Conservation (phyloP, 2,888 invertebrate species). For the Hedychridium roseum region DNA sequence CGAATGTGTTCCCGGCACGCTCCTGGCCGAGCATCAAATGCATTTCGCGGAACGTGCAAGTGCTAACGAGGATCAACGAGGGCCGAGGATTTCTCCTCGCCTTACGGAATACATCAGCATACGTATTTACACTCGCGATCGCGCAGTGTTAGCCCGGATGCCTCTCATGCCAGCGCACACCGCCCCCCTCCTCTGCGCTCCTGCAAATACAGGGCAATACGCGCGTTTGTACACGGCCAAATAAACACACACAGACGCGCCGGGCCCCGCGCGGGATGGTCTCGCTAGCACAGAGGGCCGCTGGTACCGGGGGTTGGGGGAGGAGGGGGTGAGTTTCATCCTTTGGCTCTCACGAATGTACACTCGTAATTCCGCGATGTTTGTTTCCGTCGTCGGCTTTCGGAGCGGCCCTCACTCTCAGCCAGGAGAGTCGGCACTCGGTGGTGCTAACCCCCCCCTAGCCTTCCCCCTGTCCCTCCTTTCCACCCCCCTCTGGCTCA, state of each 20-base stretch:
- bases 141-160: conserved; percentile 39
- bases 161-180: conserved; percentile 11
- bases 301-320: no score
- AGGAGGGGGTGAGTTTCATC: no score
- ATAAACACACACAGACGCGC: no score
- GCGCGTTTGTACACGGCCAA: no score
- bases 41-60: conserved; percentile 30
- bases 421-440: conserved; percentile 17
- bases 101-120: conserved; percentile 40
- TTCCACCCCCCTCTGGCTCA: background rate
- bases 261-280: no score
- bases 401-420: conserved; percentile 34
- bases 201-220: no score
- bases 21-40: no score
- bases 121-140: conserved; percentile 40
- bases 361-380: conserved; percentile 49
- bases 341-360: conserved; percentile 33
- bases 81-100: conserved; percentile 37
- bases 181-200: conserved; percentile 2
- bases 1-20: no score
- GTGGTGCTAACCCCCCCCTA: conserved; percentile 7
- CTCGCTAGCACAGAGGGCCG: no score
- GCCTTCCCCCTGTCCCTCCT: background rate
- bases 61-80: conserved; percentile 41
- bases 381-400: conserved; percentile 54